Evolutionary conservation across 2,888 invertebrate species (phyloP), one percentile per base, ranked within the genome.

Genomic region (Ceratothoa steindachneri): DNA sequence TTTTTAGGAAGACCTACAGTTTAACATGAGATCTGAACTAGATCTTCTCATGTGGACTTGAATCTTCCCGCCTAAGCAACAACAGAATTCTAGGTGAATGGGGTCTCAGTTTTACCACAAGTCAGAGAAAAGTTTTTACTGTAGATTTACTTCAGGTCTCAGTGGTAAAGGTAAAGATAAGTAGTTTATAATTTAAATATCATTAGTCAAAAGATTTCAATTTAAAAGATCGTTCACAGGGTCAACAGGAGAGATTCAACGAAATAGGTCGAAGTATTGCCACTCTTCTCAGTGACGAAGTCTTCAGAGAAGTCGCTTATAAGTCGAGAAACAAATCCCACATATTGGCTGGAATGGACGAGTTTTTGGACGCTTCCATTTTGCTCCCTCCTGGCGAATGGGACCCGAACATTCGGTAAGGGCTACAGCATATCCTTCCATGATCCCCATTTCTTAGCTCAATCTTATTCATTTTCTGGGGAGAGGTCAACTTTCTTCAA

Each of bases 361-460:
- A 83, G 71, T 83, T 83, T 70, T 75, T 83, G 69, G 82, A 83
- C 72, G 82, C 82, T 12, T 82, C 82, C 1, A 83, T 83, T 7
- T 82, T 83, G 4, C 78, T 83, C 30, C 83, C 83, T 1, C 83
- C 83, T 27, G 82, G 82, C 73, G 82, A 83, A 77, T 85, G 85
- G 85, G 84, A 85, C 80, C 85, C 85, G 7, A 82, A 82, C 53
- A 86, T 86, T 70, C 82, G 85, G 70, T 76, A 29, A 69, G n/a
- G n/a, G 73, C 29, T 28, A 27, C 9, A n/a, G n/a, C 19, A n/a
- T 66, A 29, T 30, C 28, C 30, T 68, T 19, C 19, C 15, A n/a
- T n/a, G n/a, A n/a, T n/a, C n/a, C n/a, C n/a, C 28, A 30, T 29
- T 15, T 9, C 9, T 60, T 19, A n/a, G 24, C 24, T 66, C n/a